Evolutionary conservation across 1,140 invertebrate species (phyloP).

Genomic region (Musca vetustissima): DNA sequence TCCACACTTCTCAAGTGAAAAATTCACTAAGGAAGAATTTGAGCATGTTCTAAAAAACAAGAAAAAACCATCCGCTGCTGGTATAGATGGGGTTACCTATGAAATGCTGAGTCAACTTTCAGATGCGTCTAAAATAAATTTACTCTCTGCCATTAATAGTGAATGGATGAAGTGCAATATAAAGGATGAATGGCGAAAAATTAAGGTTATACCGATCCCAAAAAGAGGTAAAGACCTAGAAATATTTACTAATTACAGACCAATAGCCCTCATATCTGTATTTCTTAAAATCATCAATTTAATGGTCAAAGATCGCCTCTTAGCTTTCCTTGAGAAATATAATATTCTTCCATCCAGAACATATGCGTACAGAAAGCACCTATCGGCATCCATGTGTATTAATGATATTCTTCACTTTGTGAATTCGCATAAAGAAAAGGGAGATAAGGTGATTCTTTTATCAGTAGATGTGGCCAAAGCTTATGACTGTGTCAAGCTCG

Average conservation of each 20-base stretch:
- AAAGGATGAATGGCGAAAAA: too few species aligned
- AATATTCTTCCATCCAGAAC: too few species aligned
- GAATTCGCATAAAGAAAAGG: not conserved
- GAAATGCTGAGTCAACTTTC: not conserved
- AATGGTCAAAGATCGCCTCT: too few species aligned
- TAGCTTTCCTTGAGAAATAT: too few species aligned
- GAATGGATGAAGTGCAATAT: not conserved
- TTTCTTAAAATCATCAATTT: too few species aligned
- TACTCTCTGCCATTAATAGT: not conserved
- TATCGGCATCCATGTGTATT: not conserved
- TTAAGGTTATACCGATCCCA: too few species aligned
- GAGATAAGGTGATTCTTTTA: not conserved
- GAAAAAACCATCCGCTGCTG: not conserved
- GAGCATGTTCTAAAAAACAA: not conserved
- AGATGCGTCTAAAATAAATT: not conserved
- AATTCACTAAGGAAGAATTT: too few species aligned
- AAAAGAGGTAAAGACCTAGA: not conserved
- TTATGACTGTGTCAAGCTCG: not conserved
- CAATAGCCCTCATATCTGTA: too few species aligned
- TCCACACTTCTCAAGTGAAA: too few species aligned
- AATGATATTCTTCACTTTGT: not conserved
- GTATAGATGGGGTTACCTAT: not conserved
- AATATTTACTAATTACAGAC: not conserved
- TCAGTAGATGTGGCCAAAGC: not conserved
- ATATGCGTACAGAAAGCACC: constrained; percentile 7